Base-by-base conservation (phyloP, 2,888 invertebrate genomes). In the Watsonalla cultraria region DNA sequence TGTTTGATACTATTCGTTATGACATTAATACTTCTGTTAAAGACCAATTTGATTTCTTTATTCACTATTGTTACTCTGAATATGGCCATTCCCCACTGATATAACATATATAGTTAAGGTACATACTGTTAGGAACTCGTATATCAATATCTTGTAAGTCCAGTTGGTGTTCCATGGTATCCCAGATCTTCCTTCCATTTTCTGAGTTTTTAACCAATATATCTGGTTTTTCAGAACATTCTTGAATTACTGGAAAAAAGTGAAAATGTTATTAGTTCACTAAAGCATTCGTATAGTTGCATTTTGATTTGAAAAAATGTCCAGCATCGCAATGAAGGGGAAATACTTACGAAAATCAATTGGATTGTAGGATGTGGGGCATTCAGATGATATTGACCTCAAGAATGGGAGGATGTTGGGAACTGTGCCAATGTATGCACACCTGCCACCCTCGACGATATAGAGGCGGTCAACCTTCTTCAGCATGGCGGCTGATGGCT, bases 401-500 rank as follows among this genome's bases (percentile, higher is more conserved):
- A 98, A 86, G 87, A 95, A 98, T 0, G 96, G 95, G 51, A 98
- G 90, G 24, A 98, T 83, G 54, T 94, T 93, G 37, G 92, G 91
- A 0, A 96, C 93, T 0, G 95, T 93, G 7, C 98, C 98, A 57
- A 96, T 94, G 77, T 95, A 96, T 14, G 95, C 93, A 74, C 96
- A 96, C 61, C 92, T 91, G 0, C 98, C 98, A 42, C 93, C 93
- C 0, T 95, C 94, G 14, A 98, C 84, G 39, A 96, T 95, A 81
- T 97, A 98, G 46, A 98, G 83, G 76, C 97, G 94, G 84, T 98
- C 97, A 78, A 98, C 96, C 94, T 96, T 95, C 72, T 95, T 94
- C 68, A 98, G 94, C 48, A 97, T 91, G 51, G 94, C 90, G 2
- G 97, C 96, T 57, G 96, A 97, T 0, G 98, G 98, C 80, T 98